Evolutionary conservation across 2,888 invertebrate genomes (phyloP).

Genomic region (Thecophora atra): DNA sequence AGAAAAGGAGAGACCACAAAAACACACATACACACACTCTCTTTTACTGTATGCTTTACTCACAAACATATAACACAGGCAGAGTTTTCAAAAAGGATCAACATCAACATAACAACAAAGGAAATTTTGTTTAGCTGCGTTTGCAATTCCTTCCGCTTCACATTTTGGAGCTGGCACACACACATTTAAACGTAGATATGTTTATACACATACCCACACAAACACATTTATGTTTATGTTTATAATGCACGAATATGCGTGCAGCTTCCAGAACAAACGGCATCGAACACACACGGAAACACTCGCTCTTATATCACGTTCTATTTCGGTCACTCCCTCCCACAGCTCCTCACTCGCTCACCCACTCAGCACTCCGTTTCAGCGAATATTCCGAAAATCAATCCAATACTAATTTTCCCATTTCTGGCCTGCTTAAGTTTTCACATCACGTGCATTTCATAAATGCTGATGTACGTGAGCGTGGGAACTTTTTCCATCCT

Average conservation of each 20-base stretch:
- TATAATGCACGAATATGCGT: background rate
- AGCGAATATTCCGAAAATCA: conserved; percentile 31
- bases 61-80: background rate
- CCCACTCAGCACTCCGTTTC: background rate
- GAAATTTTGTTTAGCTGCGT: conserved; percentile 23
- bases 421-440: conserved; percentile 25
- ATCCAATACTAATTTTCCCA: conserved; percentile 34
- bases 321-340: background rate
- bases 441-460: conserved; percentile 32
- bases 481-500: no score
- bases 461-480: conserved; percentile 10
- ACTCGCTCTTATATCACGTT: background rate
- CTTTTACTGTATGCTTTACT: background rate
- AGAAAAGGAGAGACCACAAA: conserved; percentile 14
- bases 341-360: background rate
- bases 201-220: background rate
- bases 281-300: background rate
- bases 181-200: background rate
- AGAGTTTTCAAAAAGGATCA: background rate
- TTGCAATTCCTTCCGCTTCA: conserved; percentile 18
- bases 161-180: conserved; percentile 2
- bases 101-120: conserved; percentile 12
- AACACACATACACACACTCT: background rate
- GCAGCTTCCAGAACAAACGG: background rate
- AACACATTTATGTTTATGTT: background rate